A percentile compares a stretch with the other conserved stretches of the same genome.
Conservation (phyloP, 2,888 invertebrate genomes). For the Tinea trinotella region DNA sequence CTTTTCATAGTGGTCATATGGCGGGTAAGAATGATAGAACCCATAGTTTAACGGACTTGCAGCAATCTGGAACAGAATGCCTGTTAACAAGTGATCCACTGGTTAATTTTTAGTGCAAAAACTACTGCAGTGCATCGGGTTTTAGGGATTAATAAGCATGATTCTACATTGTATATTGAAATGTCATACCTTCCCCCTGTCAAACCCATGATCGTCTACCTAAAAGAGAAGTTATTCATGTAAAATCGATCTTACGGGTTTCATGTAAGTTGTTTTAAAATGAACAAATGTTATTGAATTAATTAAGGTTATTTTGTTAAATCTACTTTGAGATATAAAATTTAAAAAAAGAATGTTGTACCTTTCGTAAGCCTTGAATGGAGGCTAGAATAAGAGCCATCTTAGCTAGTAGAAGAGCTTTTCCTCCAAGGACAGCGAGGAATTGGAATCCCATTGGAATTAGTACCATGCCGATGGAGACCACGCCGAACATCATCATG, state of each 20-base stretch:
- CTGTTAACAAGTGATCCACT: constrained; percentile 60
- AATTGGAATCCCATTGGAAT: constrained; percentile 90
- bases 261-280: not conserved
- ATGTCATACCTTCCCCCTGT: constrained; percentile 57
- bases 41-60: constrained; percentile 83
- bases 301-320: not conserved
- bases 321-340: not conserved
- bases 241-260: not conserved
- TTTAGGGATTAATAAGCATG: constrained; percentile 8
- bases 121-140: constrained; percentile 26
- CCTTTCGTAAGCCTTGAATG: constrained; percentile 85
- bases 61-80: constrained; percentile 75
- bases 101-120: constrained; percentile 42
- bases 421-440: constrained; percentile 85
- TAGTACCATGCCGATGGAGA: constrained; percentile 82
- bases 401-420: constrained; percentile 84
- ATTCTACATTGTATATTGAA: constrained; percentile 9
- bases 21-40: constrained; percentile 75
- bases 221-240: constrained; percentile 52
- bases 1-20: constrained; percentile 60
- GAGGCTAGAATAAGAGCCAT: constrained; percentile 85
- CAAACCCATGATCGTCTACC: constrained; percentile 61
- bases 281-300: not conserved
- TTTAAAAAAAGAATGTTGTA: constrained; percentile 33
- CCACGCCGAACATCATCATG: constrained; percentile 83